phyloP scores from a whole-genome alignment of 1,140 invertebrate species.

The Plectrocnemia conspersa region DNA sequence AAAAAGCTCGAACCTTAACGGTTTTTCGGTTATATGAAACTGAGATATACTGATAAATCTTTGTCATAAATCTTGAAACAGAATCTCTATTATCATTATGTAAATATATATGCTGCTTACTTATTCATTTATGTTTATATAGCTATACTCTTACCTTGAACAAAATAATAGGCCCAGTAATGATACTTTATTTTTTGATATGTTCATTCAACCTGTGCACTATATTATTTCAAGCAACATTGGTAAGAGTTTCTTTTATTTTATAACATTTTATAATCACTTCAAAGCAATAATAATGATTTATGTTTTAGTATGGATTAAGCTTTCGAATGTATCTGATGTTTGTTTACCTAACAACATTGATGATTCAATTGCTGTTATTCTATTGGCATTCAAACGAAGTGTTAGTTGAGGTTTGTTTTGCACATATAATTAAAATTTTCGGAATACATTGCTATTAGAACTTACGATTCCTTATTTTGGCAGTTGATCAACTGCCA shows the following conservation, averaged over 20 bases:
- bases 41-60: no score
- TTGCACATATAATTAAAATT: no score
- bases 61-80: no score
- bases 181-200: slow-evolving; percentile 41
- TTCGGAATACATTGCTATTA: no score
- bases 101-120: neutral
- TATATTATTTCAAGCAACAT: slow-evolving; percentile 40
- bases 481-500: no score
- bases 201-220: slow-evolving; percentile 39
- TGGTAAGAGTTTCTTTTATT: slow-evolving; percentile 30
- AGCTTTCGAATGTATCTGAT: slow-evolving; percentile 37
- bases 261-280: neutral
- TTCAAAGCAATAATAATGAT: neutral
- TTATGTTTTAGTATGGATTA: slow-evolving; percentile 37
- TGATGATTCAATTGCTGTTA: slow-evolving; percentile 39
- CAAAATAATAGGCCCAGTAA: slow-evolving; percentile 37
- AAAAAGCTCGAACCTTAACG: no score
- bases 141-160: slow-evolving; percentile 37
- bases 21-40: no score
- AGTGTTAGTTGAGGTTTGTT: slow-evolving; percentile 39
- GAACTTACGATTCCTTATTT: no score
- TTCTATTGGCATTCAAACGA: slow-evolving; percentile 43
- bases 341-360: slow-evolving; percentile 39
- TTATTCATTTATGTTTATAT: no score
- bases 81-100: no score